Evolutionary conservation across 2,113 vertebrate species (phyloP), one percentile per base, ranked within the genome.

Genomic region (Poeciliopsis turrubarensis): DNA sequence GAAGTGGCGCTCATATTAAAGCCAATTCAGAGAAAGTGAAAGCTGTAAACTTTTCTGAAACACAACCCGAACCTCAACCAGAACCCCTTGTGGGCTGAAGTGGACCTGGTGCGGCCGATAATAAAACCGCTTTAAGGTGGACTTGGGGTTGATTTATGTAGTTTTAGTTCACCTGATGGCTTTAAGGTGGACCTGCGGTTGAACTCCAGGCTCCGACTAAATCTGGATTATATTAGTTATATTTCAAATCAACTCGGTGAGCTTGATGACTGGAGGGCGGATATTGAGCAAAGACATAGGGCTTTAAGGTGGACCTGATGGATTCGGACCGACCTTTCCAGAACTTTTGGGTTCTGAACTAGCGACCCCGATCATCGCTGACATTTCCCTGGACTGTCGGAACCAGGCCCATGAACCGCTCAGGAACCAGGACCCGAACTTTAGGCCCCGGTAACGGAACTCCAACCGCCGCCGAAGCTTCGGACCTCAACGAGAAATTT

Each of bases 361-460:
- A 19, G 2, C 34, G 25, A 11, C 34, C 1, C 15, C 3, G 51
- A 64, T 51, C 61, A 17, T 69, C 29, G 78, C 74, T 86, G 74
- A 72, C 81, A 80, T 79, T 78, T 84, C 70, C 32, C 72, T 5
- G 22, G 69, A 25, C 69, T 64, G 26, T 19, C 67, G 31, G 44
- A 31, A 30, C 22, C 51, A 9, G 25, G 4, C 17, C 34, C 31
- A 1, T 1, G 4, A 77, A 64, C 26, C 32, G 39, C 4, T 14
- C 29, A 17, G 6, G 17, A 25, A 68, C 85, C 70, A 41, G 60
- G 61, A 67, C 29, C 82, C 61, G 39, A 68, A 89, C 81, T 80
- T 70, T 75, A 77, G 87, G 90, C 90, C 89, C 75, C 78, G 60
- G 77, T 72, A 75, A 69, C 72, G 65, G 65, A 76, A 85, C 84